phyloP scores from a whole-genome alignment of 2,888 invertebrate genomes.

The Agonum fuliginosum region DNA sequence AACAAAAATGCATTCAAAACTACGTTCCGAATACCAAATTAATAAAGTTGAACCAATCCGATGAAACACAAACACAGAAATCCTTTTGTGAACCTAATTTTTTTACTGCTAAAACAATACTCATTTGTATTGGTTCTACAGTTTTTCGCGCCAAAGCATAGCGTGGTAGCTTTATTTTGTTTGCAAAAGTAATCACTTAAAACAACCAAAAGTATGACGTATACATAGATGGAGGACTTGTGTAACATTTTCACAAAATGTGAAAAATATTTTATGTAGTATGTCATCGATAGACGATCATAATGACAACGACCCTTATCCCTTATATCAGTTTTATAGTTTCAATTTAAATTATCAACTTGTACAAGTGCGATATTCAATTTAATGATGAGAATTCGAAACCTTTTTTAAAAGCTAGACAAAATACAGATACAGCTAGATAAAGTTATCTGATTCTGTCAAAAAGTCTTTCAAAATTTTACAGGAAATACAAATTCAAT shows the following conservation, averaged over 20 bases:
- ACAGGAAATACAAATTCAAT: not conserved
- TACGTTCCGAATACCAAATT: no score
- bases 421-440: no score
- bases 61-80: no score
- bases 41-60: no score
- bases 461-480: not conserved
- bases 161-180: not conserved
- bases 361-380: not conserved
- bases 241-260: not conserved
- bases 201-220: slow-evolving; percentile 13
- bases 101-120: no score
- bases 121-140: no score
- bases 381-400: not conserved
- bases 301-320: no score
- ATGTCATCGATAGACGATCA: not conserved
- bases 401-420: no score
- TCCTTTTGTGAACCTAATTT: no score
- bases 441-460: not conserved
- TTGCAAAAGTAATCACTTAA: slow-evolving; percentile 5
- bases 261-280: not conserved
- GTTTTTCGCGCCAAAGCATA: no score
- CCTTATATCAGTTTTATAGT: no score
- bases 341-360: not conserved
- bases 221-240: not conserved
- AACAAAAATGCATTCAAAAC: no score